Conservation (phyloP, 2,797 vertebrate species). For the Pagetopsis macropterus region DNA sequence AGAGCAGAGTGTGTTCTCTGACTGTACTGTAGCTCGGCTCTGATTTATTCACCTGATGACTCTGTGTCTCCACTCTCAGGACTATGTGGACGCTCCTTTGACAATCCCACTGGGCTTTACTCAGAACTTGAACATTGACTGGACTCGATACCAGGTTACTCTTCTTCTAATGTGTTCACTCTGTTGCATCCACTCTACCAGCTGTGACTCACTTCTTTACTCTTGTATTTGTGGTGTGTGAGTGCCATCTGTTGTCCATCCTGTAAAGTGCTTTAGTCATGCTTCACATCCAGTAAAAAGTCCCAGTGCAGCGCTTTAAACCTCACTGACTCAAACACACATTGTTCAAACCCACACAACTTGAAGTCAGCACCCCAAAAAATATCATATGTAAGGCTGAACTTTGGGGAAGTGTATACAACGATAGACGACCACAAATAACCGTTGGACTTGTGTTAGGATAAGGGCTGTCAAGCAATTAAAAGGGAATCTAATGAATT, state of each 20-base stretch:
- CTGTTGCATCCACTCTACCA: neutral
- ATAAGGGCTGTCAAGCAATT: too few species aligned
- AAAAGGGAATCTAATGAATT: too few species aligned
- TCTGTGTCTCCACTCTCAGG: constrained; percentile 77
- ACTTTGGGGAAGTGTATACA: neutral
- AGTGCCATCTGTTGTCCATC: constrained; percentile 58
- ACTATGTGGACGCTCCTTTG: constrained; percentile 96
- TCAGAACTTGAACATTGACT: constrained; percentile 93
- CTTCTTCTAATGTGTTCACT: neutral
- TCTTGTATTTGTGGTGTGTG: constrained; percentile 22
- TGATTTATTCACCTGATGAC: constrained; percentile 1
- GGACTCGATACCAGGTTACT: constrained; percentile 94
- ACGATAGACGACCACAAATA: too few species aligned
- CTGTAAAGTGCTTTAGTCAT: constrained; percentile 17
- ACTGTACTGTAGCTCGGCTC: accelerated
- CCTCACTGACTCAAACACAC: neutral
- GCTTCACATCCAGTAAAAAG: neutral
- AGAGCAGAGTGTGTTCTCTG: neutral
- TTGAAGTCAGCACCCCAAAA: neutral
- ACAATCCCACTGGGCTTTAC: constrained; percentile 92
- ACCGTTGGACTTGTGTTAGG: too few species aligned
- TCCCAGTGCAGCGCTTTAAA: too few species aligned
- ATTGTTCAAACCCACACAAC: neutral
- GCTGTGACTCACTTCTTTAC: neutral
- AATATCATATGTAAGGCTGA: neutral